Base-by-base conservation (phyloP, 92 coral and sea anemone species). In the Epizoanthus scotinus region DNA sequence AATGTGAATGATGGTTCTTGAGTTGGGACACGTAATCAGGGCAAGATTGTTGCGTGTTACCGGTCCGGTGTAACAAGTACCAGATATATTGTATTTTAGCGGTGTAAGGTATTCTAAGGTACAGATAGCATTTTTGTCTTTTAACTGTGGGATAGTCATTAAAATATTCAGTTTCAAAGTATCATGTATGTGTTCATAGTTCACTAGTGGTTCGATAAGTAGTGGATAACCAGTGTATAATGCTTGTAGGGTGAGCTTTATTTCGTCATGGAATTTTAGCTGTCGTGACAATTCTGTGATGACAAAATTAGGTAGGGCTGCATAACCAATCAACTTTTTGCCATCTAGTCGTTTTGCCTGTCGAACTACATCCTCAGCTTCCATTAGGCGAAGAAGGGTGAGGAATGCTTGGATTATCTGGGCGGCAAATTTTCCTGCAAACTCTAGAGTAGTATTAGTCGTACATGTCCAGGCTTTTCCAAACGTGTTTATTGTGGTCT, bases 31-130 rank as follows among this genome's bases (percentile, higher is more conserved):
- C 15, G 73, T 29, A 21, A 67, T 52, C 49, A 67, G 22, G 18
- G 49, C 18, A 12, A 67, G 50, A 13, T 67, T 53, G n/a, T 25
- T 52, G 47, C 73, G 4, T 22, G 73, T 34, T 8, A 67, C 8
- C 2, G 47, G 73, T 10, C 53, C 73, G 13, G 73, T 1, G 49
- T 34, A 67, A 67, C 73, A 67, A 67, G 49, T 52, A 67, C 73
- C 73, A 29, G 25, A 34, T 21, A 24, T 67, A 12, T 67, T 67
- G 44, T 67, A 67, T 19, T 29, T 67, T 5, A 67, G 7, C 10
- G 73, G 73, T 67, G 73, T 67, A 2, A 67, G 73, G n/a, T 44
- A 29, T 29, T 67, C 50, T 27, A 67, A 6, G 18, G 73, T 67
- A 52, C 42, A 67, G 15, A 67, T 17, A 8, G 38, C 6, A 8